phyloP scores from a whole-genome alignment of 1,140 invertebrate genomes.

The Babylonia areolata region DNA sequence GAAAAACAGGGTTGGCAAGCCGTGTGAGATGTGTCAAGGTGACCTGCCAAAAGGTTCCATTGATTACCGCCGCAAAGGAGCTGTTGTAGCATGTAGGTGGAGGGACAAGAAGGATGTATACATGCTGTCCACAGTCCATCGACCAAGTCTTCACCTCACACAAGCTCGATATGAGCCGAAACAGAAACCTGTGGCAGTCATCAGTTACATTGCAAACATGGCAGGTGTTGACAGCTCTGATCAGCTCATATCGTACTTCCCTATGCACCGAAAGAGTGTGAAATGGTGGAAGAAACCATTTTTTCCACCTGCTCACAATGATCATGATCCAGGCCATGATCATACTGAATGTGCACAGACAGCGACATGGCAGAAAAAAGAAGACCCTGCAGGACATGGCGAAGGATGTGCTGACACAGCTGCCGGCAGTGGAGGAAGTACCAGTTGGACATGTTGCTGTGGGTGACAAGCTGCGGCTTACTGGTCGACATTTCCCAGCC shows the following conservation, averaged over 20 bases:
- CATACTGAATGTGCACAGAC: neutral
- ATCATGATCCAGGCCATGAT: neutral
- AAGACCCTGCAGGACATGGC: no score
- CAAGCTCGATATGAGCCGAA: constrained; percentile 22
- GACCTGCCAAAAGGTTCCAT: neutral
- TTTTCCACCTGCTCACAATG: constrained; percentile 30
- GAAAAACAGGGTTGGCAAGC: constrained; percentile 22
- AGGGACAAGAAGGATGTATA: constrained; percentile 30
- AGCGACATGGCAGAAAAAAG: neutral
- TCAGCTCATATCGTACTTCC: constrained; percentile 38
- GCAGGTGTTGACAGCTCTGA: constrained; percentile 45
- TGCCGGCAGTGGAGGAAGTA: no score
- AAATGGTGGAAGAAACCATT: constrained; percentile 30
- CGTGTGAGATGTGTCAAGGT: neutral
- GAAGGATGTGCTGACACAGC: no score
- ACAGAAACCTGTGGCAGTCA: constrained; percentile 33
- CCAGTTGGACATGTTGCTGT: no score
- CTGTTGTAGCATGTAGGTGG: neutral
- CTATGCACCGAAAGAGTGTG: constrained; percentile 25
- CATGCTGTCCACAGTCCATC: constrained; percentile 8
- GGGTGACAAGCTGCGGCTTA: no score
- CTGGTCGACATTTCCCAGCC: no score
- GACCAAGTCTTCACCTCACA: neutral
- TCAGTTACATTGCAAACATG: constrained; percentile 36
- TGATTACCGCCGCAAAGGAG: neutral